Conservation (phyloP, 2,113 vertebrate genomes). For the Calyptomena viridis region DNA sequence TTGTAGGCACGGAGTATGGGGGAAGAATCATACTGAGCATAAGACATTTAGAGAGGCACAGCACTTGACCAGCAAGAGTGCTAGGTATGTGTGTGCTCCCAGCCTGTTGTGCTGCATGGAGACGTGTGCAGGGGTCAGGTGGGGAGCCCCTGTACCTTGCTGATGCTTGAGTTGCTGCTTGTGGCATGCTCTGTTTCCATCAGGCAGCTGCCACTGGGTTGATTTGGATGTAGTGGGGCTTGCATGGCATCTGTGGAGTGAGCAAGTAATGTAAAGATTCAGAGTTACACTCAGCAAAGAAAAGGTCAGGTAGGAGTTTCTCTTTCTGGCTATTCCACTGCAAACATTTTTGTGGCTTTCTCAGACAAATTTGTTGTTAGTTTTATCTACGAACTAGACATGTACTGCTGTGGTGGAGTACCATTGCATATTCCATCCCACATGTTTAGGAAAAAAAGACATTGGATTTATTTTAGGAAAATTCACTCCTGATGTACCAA, state of each 20-base stretch:
- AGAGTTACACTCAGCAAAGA: background rate
- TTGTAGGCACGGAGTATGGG: background rate
- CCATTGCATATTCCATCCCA: background rate
- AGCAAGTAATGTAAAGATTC: background rate
- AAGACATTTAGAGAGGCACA: background rate
- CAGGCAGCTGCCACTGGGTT: background rate
- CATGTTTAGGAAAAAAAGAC: background rate
- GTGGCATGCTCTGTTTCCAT: background rate
- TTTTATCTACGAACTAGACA: background rate
- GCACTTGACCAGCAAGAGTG: background rate
- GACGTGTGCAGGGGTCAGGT: background rate
- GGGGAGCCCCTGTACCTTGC: background rate
- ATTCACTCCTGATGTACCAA: background rate
- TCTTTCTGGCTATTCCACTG: background rate
- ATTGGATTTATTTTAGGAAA: background rate
- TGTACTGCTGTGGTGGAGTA: background rate
- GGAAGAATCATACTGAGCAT: background rate
- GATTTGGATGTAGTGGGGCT: background rate
- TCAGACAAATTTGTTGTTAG: background rate
- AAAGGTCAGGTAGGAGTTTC: background rate
- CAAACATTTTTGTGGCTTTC: background rate
- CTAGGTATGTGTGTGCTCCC: background rate
- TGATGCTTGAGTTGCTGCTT: background rate
- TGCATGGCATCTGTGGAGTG: fast-evolving
- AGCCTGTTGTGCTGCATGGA: background rate